Conservation (phyloP, 2,113 vertebrate species). For the Progne subis region DNA sequence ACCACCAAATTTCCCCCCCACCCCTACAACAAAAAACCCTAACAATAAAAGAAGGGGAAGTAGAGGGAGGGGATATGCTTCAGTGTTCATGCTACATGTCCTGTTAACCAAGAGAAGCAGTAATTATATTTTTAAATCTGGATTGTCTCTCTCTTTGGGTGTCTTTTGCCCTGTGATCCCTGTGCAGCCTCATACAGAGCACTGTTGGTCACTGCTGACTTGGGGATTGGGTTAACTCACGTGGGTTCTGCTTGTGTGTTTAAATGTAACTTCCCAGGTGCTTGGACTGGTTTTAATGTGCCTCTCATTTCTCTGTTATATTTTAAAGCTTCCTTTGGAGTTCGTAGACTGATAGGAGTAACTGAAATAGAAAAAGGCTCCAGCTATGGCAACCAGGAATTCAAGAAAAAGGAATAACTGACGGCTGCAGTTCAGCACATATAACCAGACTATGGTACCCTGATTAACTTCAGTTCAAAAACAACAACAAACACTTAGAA, state of each 20-base stretch:
- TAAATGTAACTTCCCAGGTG: neutral
- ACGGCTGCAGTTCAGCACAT: constrained; percentile 46
- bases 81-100: neutral
- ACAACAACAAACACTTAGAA: constrained; percentile 74
- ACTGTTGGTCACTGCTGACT: neutral
- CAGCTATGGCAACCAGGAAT: constrained; percentile 92
- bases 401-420: constrained; percentile 92
- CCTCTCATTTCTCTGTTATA: constrained; percentile 25
- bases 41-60: neutral
- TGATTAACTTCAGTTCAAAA: constrained; percentile 77
- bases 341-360: constrained; percentile 95
- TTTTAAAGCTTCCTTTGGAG: constrained; percentile 89
- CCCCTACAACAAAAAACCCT: fast-evolving
- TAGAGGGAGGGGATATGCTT: neutral
- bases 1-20: neutral
- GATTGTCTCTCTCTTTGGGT: neutral
- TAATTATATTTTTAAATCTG: neutral
- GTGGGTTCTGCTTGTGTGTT: neutral
- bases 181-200: fast-evolving
- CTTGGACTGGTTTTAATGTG: neutral
- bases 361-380: constrained; percentile 98
- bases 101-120: neutral
- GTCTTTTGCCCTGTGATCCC: neutral
- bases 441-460: constrained; percentile 62
- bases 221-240: neutral